These are phyloP conservation scores for Sciurus carolinensis DNA, from an alignment of 2,797 vertebrate species.

Conservation along the genomic window DNA sequence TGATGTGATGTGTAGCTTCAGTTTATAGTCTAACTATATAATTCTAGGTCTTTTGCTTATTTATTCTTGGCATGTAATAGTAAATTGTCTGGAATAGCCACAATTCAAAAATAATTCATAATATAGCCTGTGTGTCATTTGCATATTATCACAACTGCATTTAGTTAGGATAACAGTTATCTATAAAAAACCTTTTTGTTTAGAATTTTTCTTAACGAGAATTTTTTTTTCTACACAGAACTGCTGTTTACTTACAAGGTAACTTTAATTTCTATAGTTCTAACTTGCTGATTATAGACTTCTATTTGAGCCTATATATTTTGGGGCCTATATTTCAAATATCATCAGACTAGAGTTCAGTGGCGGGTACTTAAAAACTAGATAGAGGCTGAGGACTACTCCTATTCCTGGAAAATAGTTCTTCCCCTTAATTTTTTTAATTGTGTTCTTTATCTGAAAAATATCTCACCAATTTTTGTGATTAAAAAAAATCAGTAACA, in stretches of 20 bases:
- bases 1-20: background rate
- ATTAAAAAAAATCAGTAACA: background rate
- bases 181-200: background rate
- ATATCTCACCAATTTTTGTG: background rate
- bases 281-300: slow-evolving; percentile 15
- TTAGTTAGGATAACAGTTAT: slow-evolving; percentile 33
- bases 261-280: slow-evolving; percentile 15
- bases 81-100: background rate
- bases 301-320: background rate
- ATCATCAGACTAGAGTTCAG: background rate
- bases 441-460: background rate
- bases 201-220: slow-evolving; percentile 22
- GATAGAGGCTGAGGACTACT: background rate
- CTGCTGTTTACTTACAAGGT: background rate
- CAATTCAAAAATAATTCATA: slow-evolving; percentile 56
- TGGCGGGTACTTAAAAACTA: background rate
- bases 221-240: background rate
- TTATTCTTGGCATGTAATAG: background rate
- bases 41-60: slow-evolving; percentile 2
- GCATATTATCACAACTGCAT: background rate
- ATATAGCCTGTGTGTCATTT: background rate
- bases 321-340: slow-evolving; percentile 15
- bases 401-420: background rate
- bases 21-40: background rate
- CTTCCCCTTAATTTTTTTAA: background rate